A percentile compares a stretch with the other conserved stretches of the same genome.
These are phyloP conservation scores for Panulirus ornatus DNA, from an alignment of 1,140 invertebrate species.

Conservation along the genomic window DNA sequence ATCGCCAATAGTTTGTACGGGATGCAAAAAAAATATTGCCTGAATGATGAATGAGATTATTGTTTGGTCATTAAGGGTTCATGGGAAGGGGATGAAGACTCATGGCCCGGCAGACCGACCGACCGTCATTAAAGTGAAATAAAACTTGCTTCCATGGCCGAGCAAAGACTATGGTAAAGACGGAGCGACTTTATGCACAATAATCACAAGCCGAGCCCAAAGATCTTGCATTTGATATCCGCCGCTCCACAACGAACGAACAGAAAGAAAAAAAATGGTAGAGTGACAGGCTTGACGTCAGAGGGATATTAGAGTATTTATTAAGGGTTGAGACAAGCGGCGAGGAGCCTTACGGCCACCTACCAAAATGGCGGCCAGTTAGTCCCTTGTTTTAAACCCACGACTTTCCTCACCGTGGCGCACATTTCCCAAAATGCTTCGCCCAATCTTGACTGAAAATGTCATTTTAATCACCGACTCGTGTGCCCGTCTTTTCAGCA, in stretches of 20 bases:
- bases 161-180: background rate
- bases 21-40: background rate
- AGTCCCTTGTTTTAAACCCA: background rate
- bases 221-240: background rate
- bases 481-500: too few relatives aligned
- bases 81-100: background rate
- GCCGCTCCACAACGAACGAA: background rate
- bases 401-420: background rate
- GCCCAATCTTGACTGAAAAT: background rate
- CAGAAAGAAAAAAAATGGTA: background rate
- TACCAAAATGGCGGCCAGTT: slow-evolving; percentile 7
- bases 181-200: background rate
- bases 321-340: background rate
- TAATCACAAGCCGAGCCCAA: background rate
- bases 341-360: background rate
- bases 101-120: background rate
- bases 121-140: too few relatives aligned
- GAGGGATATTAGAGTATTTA: slow-evolving; percentile 34
- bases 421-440: slow-evolving; percentile 28
- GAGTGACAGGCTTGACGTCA: slow-evolving; percentile 7
- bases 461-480: slow-evolving; percentile 4
- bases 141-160: too few relatives aligned
- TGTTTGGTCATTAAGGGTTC: background rate
- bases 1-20: background rate
- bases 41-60: background rate